Evolutionary conservation across 2,888 invertebrate species (phyloP).

Genomic region (Polyploca ridens): DNA sequence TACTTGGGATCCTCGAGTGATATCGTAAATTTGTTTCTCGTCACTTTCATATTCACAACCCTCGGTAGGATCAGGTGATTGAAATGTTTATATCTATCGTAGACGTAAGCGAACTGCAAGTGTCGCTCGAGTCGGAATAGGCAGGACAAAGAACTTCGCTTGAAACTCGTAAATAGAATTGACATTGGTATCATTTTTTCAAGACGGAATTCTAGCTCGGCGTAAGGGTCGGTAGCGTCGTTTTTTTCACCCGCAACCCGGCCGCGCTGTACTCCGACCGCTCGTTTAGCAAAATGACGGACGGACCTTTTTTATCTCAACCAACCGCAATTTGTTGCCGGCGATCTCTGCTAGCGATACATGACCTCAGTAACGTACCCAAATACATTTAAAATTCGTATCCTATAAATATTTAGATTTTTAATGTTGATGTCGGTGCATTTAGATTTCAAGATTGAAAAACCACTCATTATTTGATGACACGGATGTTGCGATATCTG

Average conservation of each 20-base stretch:
- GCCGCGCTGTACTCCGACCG: constrained; percentile 58
- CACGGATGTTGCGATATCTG: no score
- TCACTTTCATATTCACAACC: constrained; percentile 10
- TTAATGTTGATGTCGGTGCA: constrained; percentile 52
- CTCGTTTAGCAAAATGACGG: constrained; percentile 81
- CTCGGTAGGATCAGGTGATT: constrained; percentile 28
- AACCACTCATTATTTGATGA: constrained; percentile 14
- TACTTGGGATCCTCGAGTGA: neutral
- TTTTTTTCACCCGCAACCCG: constrained; percentile 62
- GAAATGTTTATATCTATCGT: constrained; percentile 37
- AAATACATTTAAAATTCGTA: constrained; percentile 70
- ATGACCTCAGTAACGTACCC: constrained; percentile 54
- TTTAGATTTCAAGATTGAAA: constrained; percentile 42
- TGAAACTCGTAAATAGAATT: constrained; percentile 63
- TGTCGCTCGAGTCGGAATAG: neutral
- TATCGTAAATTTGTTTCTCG: constrained; percentile 14
- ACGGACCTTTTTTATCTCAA: constrained; percentile 82
- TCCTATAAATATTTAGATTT: constrained; percentile 67
- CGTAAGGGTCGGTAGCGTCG: constrained; percentile 53
- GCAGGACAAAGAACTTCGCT: constrained; percentile 33
- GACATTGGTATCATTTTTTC: constrained; percentile 68
- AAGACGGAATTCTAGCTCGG: constrained; percentile 51
- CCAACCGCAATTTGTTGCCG: constrained; percentile 80
- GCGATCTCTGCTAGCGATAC: constrained; percentile 76
- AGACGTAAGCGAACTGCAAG: neutral